Conservation (phyloP, 2,888 invertebrate species). For the Oxyteleia sp. region DNA sequence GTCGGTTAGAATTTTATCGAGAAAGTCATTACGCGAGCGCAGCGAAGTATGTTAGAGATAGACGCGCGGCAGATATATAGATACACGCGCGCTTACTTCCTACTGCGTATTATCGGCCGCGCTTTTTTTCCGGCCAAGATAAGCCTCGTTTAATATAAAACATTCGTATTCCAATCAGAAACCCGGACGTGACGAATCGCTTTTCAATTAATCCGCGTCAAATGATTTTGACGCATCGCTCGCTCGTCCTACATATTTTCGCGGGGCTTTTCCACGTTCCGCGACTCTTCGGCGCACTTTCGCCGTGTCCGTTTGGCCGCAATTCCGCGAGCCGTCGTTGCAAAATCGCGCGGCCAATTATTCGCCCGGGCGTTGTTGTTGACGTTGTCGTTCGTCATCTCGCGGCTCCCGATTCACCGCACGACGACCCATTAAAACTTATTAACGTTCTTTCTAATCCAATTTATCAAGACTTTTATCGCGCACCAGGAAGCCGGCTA, state of each 20-base stretch:
- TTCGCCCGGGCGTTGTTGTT: conserved; percentile 30
- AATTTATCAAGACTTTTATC: conserved; percentile 71
- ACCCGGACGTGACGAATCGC: conserved; percentile 25
- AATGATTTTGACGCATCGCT: conserved; percentile 15
- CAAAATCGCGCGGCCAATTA: conserved; percentile 37
- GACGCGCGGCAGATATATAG: conserved; percentile 27
- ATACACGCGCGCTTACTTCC: conserved; percentile 36
- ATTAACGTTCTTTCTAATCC: conserved; percentile 69
- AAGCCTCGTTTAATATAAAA: conserved; percentile 27
- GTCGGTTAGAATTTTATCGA: conserved; percentile 63
- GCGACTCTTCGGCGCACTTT: no score
- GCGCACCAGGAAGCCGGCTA: conserved; percentile 64
- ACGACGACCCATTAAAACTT: conserved; percentile 65
- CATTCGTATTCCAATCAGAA: conserved; percentile 25
- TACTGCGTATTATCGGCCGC: conserved; percentile 48
- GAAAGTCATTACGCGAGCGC: conserved; percentile 45
- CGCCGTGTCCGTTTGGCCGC: not conserved
- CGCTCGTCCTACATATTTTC: conserved; percentile 21
- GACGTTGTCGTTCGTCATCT: no score
- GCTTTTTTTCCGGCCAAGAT: conserved; percentile 45
- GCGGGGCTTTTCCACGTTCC: not conserved
- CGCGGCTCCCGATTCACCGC: conserved; percentile 42
- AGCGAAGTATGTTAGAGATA: conserved; percentile 58
- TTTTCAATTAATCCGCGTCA: conserved; percentile 30
- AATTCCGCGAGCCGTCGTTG: conserved; percentile 3